These are phyloP conservation scores for Gnathonemus longibarbis DNA, from an alignment of 2,113 vertebrate species.

Conservation along the genomic window DNA sequence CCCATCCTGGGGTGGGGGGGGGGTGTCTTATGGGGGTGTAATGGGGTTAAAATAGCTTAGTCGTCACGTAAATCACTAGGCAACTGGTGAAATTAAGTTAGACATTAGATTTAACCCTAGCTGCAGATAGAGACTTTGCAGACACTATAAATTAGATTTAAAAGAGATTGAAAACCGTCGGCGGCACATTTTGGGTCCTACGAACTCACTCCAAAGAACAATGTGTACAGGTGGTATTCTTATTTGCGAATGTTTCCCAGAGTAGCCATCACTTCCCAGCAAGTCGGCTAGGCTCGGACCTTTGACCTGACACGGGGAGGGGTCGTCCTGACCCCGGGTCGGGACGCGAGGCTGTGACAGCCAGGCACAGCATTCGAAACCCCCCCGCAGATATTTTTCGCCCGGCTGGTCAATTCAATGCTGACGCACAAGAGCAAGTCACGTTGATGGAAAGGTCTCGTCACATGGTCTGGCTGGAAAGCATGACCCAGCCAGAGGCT, in stretches of 20 bases:
- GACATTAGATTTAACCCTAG: not conserved
- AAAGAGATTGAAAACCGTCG: not conserved
- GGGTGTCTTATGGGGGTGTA: not conserved
- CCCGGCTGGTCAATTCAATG: conserved; percentile 17
- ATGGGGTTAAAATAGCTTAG: not conserved
- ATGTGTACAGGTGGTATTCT: not conserved
- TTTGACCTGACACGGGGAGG: not conserved
- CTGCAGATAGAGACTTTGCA: not conserved
- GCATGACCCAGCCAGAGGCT: not conserved
- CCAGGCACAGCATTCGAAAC: not conserved
- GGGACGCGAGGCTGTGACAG: not conserved
- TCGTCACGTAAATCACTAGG: not conserved
- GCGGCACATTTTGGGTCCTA: not conserved
- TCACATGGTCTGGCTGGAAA: not conserved
- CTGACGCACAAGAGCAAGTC: not conserved
- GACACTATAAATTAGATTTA: not conserved
- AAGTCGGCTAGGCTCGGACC: not conserved
- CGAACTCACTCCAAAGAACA: not conserved
- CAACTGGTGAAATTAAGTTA: not conserved
- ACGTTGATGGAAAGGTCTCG: not conserved
- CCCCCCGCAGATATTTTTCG: not conserved
- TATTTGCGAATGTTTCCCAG: not conserved
- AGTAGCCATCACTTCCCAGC: not conserved
- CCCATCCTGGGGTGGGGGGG: not conserved
- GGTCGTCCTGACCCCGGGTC: not conserved